Evolutionary conservation across 1,140 invertebrate genomes (phyloP), one percentile per base, ranked within the genome.

Genomic region (Trichoplusia ni): DNA sequence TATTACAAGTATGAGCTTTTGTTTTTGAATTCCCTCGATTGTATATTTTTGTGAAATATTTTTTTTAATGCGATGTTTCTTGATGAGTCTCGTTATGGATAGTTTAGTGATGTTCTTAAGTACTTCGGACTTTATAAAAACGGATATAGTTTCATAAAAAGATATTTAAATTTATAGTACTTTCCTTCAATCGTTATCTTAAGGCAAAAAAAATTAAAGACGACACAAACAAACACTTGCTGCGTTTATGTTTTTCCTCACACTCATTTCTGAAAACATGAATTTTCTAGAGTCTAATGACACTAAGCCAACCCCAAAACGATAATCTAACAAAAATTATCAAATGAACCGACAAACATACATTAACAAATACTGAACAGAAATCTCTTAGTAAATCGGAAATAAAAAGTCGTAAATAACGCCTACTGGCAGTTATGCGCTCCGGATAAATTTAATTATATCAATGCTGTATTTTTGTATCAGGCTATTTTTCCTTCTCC

Each of bases 401-500:
- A 75, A 75, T 67, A 63, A 69, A 69, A 66, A 23, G 42, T 56
- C 23, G 63, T 75, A 68, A 71, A 75, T 70, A 75, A 71, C 31
- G 25, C 27, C 13, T 61, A 60, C 35, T 53, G 66, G 47, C 71
- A 68, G 65, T 69, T 69, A 67, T 58, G 54, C 51, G 38, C 59
- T 56, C 63, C 29, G 58, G 66, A 68, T 75, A 75, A 75, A 75
- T 71, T 75, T 67, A 75, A 75, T 75, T 75, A 71, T 71, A 44
- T 44, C 69, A 40, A 49, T 54, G 61, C 51, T 68, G n/a, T n/a
- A n/a, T n/a, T n/a, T n/a, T n/a, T 25, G 19, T 25, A 9, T 44
- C 3, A 13, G 4, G 21, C 8, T 18, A 3, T 35, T 35, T 9
- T n/a, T n/a, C n/a, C n/a, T n/a, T n/a, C n/a, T n/a, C n/a, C n/a